phyloP scores from a whole-genome alignment of 2,113 vertebrate genomes.

The Oxygymnocypris stewartii region DNA sequence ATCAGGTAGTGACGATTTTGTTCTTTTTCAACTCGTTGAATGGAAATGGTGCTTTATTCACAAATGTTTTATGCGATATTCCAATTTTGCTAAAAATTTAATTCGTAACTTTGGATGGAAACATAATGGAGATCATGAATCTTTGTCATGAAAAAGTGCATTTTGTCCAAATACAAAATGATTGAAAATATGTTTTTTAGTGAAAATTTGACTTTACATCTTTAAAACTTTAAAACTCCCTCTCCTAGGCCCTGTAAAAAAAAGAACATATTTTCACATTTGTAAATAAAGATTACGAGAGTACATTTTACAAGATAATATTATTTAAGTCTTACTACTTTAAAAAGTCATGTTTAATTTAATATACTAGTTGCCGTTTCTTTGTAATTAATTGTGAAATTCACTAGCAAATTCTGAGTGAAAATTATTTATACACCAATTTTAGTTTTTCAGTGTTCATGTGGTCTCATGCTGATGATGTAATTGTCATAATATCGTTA shows the following conservation, averaged over 20 bases:
- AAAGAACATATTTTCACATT: not conserved
- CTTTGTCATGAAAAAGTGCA: not conserved
- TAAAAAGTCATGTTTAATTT: too few relatives aligned
- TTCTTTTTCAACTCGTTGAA: too few relatives aligned
- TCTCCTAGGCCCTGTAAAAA: too few relatives aligned
- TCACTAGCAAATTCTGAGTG: not conserved
- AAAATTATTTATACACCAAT: not conserved
- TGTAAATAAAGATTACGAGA: not conserved
- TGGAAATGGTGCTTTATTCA: too few relatives aligned
- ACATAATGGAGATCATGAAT: not conserved
- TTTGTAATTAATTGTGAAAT: not conserved
- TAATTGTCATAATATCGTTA: not conserved
- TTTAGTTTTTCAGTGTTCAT: too few relatives aligned
- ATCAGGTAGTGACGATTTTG: too few relatives aligned
- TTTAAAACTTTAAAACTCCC: too few relatives aligned
- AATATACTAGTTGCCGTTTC: not conserved
- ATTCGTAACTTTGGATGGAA: too few relatives aligned
- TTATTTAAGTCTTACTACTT: not conserved
- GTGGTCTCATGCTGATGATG: conserved; percentile 1
- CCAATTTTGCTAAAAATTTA: too few relatives aligned
- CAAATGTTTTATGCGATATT: too few relatives aligned
- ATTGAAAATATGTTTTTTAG: not conserved
- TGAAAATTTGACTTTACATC: not conserved
- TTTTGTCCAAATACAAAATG: not conserved
- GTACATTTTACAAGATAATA: not conserved